phyloP scores from a whole-genome alignment of 2,797 vertebrate genomes.

The Falco rusticolus region DNA sequence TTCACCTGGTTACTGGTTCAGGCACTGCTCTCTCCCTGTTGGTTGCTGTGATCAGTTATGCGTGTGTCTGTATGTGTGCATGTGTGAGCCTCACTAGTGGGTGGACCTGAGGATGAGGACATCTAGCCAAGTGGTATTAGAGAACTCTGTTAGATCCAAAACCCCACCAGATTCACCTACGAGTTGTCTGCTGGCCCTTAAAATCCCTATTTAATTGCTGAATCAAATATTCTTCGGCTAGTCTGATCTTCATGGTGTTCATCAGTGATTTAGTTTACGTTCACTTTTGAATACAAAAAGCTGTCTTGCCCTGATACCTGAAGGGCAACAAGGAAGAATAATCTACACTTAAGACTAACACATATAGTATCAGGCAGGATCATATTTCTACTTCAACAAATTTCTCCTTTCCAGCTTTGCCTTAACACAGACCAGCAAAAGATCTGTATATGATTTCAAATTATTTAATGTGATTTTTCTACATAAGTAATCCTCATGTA shows the following conservation, averaged over 20 bases:
- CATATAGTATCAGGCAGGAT: background rate
- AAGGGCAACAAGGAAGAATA: background rate
- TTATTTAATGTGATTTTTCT: background rate
- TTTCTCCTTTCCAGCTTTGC: background rate
- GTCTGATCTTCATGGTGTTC: background rate
- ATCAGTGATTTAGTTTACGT: background rate
- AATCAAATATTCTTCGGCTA: background rate
- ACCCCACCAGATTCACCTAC: background rate
- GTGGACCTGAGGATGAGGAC: background rate
- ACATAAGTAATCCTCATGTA: background rate
- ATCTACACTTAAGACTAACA: background rate
- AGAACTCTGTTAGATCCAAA: background rate
- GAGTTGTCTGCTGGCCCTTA: background rate
- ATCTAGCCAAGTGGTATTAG: background rate
- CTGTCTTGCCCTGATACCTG: background rate
- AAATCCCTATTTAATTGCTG: slow-evolving; percentile 35
- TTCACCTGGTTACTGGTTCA: background rate
- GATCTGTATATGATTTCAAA: background rate
- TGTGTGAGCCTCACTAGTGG: background rate
- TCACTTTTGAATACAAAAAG: background rate
- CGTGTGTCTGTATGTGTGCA: background rate
- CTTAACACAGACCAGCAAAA: background rate
- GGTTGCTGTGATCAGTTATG: background rate
- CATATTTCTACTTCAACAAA: background rate
- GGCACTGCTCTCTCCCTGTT: background rate